Evolutionary conservation across 2,888 invertebrate species (phyloP).

Genomic region (Sinohyriopsis cumingii): DNA sequence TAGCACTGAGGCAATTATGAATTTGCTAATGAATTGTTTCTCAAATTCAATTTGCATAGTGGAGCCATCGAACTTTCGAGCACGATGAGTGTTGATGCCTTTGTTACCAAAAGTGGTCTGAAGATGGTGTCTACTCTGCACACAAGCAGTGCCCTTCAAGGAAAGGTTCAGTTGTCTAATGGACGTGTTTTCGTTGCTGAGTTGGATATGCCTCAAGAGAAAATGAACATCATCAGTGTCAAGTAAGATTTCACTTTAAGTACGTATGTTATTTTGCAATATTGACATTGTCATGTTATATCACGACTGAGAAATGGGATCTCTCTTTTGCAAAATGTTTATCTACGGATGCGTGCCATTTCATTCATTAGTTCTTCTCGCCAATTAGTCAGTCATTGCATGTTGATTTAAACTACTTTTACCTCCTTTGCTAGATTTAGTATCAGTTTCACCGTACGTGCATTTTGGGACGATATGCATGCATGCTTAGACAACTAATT

Average conservation of each 20-base stretch:
- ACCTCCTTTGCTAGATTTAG: no score
- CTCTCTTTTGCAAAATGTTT: no score
- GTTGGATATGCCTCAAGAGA: slow-evolving; percentile 86
- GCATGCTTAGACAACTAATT: no score
- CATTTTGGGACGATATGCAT: no score
- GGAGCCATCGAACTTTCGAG: slow-evolving; percentile 88
- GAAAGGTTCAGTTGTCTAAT: slow-evolving; percentile 81
- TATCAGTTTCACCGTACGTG: no score
- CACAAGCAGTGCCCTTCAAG: slow-evolving; percentile 87
- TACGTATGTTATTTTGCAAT: neutral
- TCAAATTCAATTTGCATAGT: slow-evolving; percentile 73
- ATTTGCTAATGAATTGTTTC: no score
- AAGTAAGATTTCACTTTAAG: slow-evolving; percentile 66
- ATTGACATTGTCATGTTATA: neutral
- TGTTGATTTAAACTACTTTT: no score
- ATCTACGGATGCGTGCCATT: no score
- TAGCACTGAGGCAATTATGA: no score
- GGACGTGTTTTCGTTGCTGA: slow-evolving; percentile 81
- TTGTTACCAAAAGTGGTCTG: slow-evolving; percentile 85
- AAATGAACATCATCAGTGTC: slow-evolving; percentile 88
- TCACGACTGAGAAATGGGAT: neutral
- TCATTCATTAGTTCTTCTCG: no score
- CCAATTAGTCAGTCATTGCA: no score
- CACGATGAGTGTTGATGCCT: slow-evolving; percentile 88
- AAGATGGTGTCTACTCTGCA: slow-evolving; percentile 87